These are phyloP conservation scores for Heteropelma amictum DNA, from an alignment of 2,888 invertebrate species.

Conservation along the genomic window DNA sequence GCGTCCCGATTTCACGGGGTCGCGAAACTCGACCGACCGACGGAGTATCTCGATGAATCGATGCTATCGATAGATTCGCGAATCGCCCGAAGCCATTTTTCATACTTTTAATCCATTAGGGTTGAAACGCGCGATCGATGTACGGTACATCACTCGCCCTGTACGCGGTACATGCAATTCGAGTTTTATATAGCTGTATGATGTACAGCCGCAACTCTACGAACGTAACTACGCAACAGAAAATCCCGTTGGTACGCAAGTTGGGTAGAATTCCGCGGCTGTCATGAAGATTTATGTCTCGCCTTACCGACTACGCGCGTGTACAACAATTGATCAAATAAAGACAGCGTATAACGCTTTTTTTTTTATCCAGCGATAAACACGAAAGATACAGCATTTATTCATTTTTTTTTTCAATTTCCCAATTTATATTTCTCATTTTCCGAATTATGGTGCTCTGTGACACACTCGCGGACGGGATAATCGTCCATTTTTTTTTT, in stretches of 20 bases:
- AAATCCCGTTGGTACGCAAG: conserved; percentile 41
- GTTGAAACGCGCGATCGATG: conserved; percentile 57
- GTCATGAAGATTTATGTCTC: conserved; percentile 46
- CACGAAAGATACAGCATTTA: too few species aligned
- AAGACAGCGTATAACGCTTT: too few species aligned
- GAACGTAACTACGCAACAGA: conserved; percentile 41
- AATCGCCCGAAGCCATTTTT: conserved; percentile 67
- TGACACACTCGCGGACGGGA: too few species aligned
- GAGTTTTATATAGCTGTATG: conserved; percentile 59
- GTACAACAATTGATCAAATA: conserved; percentile 20
- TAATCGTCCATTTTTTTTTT: too few species aligned
- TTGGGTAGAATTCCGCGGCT: conserved; percentile 50
- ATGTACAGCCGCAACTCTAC: background rate
- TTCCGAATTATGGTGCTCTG: too few species aligned
- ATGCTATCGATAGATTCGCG: conserved; percentile 63
- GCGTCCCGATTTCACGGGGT: background rate
- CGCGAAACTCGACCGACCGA: conserved; percentile 10
- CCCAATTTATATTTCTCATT: too few species aligned
- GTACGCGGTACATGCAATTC: conserved; percentile 39
- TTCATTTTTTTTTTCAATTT: too few species aligned
- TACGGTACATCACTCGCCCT: conserved; percentile 65
- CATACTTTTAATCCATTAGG: conserved; percentile 74
- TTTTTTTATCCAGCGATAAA: too few species aligned
- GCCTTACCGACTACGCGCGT: conserved; percentile 6
- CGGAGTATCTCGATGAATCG: conserved; percentile 54